Evolutionary conservation across 2,113 vertebrate species (phyloP).

Genomic region (Asarcornis scutulata): DNA sequence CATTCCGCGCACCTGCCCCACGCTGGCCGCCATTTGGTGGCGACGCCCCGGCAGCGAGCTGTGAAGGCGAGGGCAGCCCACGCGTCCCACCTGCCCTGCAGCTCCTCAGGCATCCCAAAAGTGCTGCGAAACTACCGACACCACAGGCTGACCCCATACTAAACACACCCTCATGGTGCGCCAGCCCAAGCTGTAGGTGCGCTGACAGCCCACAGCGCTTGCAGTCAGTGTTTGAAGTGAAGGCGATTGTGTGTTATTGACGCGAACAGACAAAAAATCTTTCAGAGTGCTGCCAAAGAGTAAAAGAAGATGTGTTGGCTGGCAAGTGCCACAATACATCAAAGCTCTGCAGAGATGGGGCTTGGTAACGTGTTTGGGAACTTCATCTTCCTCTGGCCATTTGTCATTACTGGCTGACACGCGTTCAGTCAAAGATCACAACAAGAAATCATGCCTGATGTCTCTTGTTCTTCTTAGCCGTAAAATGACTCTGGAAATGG

Average conservation of each 20-base stretch:
- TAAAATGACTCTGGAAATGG: not conserved
- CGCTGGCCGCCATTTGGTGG: not conserved
- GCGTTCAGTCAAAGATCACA: not conserved
- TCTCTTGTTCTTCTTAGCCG: not conserved
- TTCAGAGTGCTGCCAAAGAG: not conserved
- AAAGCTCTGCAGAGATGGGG: not conserved
- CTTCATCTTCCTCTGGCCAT: not conserved
- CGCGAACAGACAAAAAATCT: not conserved
- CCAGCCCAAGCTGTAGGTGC: not conserved
- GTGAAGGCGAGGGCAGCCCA: not conserved
- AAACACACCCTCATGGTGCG: fast-evolving
- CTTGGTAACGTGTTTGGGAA: not conserved
- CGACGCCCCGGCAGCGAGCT: fast-evolving
- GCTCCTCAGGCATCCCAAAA: not conserved
- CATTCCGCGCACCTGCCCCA: not conserved
- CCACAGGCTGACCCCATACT: not conserved
- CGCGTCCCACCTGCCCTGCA: fast-evolving
- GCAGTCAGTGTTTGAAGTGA: not conserved
- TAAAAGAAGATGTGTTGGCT: conserved; percentile 4
- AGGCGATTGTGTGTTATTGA: conserved; percentile 1
- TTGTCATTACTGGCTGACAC: not conserved
- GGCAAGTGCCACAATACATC: conserved; percentile 28
- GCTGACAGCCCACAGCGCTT: not conserved
- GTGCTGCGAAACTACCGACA: not conserved
- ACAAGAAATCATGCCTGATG: not conserved